These are phyloP conservation scores for Apaloderma vittatum DNA, from an alignment of 2,113 vertebrate species.

Conservation along the genomic window DNA sequence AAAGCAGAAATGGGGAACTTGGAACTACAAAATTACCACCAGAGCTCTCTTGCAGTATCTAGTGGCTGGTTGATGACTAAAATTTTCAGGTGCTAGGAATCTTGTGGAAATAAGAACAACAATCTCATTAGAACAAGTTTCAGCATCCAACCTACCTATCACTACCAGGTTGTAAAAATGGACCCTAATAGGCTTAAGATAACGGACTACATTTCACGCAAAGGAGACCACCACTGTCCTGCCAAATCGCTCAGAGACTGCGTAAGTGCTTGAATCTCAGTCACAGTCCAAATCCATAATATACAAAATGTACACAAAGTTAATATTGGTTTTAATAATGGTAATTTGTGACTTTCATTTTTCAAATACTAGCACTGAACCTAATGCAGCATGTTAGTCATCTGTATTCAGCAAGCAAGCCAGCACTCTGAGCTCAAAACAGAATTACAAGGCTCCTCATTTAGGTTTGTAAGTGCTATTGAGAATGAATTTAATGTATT, in stretches of 20 bases:
- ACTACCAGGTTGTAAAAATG: not conserved
- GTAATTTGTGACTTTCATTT: not conserved
- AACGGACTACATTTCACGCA: not conserved
- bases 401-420: not conserved
- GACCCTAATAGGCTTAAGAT: too few relatives aligned
- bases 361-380: not conserved
- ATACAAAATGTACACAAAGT: not conserved
- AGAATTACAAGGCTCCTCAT: not conserved
- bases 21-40: not conserved
- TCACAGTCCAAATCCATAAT: not conserved
- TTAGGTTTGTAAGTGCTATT: not conserved
- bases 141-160: not conserved
- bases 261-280: not conserved
- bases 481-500: constrained; percentile 35
- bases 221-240: not conserved
- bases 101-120: not conserved
- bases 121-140: not conserved
- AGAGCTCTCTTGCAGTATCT: not conserved
- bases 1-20: not conserved
- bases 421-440: not conserved
- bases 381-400: not conserved
- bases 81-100: not conserved
- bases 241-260: not conserved
- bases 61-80: not conserved
- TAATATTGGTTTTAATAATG: not conserved